Percentiles rank a stretch among this genome's conserved stretches.
Evolutionary conservation across 1,140 invertebrate species (phyloP).

Genomic region (Zaprionus nigranus): DNA sequence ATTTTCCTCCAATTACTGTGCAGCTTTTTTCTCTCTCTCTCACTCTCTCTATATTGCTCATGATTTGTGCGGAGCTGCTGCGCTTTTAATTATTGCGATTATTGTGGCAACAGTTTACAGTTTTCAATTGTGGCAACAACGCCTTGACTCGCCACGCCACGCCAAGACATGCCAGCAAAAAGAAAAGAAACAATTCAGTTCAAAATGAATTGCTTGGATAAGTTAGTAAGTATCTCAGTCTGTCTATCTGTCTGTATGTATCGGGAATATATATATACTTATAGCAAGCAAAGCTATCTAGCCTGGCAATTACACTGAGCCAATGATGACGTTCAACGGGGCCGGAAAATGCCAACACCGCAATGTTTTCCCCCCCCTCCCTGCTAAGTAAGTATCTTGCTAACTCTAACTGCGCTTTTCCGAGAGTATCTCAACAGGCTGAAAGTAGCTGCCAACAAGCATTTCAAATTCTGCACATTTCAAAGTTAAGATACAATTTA

Average conservation of each 20-base stretch:
- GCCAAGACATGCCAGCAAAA: background rate
- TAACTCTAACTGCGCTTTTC: constrained; percentile 3
- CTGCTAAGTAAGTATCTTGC: constrained; percentile 14
- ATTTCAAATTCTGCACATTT: background rate
- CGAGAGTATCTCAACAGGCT: background rate
- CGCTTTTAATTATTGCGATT: constrained; percentile 79
- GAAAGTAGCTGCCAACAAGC: background rate
- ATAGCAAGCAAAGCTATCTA: constrained; percentile 31
- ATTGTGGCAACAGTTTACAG: constrained; percentile 78
- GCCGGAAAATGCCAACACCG: constrained; percentile 44
- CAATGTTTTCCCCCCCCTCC: background rate
- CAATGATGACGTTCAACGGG: constrained; percentile 57
- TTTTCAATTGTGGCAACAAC: constrained; percentile 57
- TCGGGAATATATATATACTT: constrained; percentile 1
- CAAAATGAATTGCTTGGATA: constrained; percentile 66
- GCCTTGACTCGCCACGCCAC: constrained; percentile 17
- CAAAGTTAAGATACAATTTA: background rate
- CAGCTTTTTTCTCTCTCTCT: constrained; percentile 26
- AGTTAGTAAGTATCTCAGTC: constrained; percentile 7
- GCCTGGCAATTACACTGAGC: constrained; percentile 71
- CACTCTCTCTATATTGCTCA: constrained; percentile 29
- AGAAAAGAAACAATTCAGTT: constrained; percentile 63
- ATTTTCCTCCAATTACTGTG: constrained; percentile 61
- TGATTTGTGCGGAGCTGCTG: constrained; percentile 66
- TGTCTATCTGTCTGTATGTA: constrained; percentile 1